phyloP scores from a whole-genome alignment of 1,140 invertebrate genomes.

The Drosophila tropicalis region DNA sequence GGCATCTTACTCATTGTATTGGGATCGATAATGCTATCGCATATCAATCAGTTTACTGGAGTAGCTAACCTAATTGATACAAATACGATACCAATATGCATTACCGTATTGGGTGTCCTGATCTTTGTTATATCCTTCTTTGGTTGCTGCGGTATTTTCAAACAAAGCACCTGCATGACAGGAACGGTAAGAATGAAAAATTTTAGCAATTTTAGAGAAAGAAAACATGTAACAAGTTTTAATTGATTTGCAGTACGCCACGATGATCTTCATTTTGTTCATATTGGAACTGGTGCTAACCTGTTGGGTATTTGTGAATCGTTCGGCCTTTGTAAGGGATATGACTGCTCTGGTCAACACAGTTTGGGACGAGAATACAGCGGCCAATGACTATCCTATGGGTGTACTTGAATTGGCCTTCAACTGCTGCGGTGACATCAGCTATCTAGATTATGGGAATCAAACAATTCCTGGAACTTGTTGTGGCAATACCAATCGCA shows the following conservation, averaged over 20 bases:
- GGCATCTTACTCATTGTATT: conserved; percentile 86
- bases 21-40: conserved; percentile 85
- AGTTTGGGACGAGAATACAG: conserved; percentile 52
- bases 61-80: conserved; percentile 83
- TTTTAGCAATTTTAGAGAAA: too few species aligned
- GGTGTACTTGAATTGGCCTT: conserved; percentile 75
- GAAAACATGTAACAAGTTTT: too few species aligned
- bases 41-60: conserved; percentile 83
- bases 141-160: conserved; percentile 92
- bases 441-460: conserved; percentile 79
- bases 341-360: conserved; percentile 82
- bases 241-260: conserved; percentile 85
- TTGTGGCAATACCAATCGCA: conserved; percentile 71
- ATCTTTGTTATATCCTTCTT: conserved; percentile 92
- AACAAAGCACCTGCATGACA: conserved; percentile 91
- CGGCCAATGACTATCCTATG: conserved; percentile 40
- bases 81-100: conserved; percentile 85
- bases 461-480: conserved; percentile 80
- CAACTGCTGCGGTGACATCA: conserved; percentile 86
- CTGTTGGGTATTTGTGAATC: conserved; percentile 85
- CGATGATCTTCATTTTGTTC: conserved; percentile 86
- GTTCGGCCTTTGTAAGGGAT: conserved; percentile 78
- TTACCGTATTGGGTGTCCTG: conserved; percentile 88
- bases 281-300: conserved; percentile 87
- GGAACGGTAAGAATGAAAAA: conserved; percentile 86